phyloP scores from a whole-genome alignment of 1,140 invertebrate genomes.

The Ruditapes philippinarum region DNA sequence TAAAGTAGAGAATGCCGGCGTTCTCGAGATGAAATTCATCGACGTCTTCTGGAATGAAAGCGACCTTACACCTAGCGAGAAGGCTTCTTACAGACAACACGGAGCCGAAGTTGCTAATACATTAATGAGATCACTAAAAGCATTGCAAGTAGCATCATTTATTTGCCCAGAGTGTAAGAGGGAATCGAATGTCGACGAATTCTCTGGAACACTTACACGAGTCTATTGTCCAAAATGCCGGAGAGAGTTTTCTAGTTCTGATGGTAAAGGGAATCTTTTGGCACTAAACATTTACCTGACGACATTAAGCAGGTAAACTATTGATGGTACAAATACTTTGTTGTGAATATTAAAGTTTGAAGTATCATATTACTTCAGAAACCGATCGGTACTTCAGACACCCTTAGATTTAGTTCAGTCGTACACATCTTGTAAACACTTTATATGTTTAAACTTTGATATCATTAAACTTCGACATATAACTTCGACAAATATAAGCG shows the following conservation, averaged over 20 bases:
- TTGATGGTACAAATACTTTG: no score
- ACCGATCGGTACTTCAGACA: no score
- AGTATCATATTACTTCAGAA: no score
- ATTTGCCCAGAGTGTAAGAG: neutral
- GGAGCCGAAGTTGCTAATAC: slow-evolving; percentile 28
- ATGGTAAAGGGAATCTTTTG: neutral
- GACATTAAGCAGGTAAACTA: neutral
- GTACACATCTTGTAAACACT: no score
- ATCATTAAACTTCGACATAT: no score
- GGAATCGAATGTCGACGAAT: neutral
- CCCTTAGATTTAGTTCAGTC: no score
- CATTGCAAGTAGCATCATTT: neutral
- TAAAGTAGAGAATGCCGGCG: slow-evolving; percentile 18
- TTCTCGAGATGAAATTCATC: slow-evolving; percentile 44
- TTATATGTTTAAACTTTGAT: no score
- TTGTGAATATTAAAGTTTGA: no score
- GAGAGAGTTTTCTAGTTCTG: neutral
- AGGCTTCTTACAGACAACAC: neutral
- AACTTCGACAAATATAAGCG: no score
- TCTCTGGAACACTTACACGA: neutral
- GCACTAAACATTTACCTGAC: slow-evolving; percentile 38
- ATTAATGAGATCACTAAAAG: neutral
- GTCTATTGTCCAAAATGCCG: slow-evolving; percentile 32
- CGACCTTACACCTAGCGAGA: neutral
- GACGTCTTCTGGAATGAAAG: slow-evolving; percentile 32